Percentiles rank a stretch among this genome's conserved stretches.
Conservation (phyloP, 2,797 vertebrate genomes). For the Schizopygopsis malacanthus region DNA sequence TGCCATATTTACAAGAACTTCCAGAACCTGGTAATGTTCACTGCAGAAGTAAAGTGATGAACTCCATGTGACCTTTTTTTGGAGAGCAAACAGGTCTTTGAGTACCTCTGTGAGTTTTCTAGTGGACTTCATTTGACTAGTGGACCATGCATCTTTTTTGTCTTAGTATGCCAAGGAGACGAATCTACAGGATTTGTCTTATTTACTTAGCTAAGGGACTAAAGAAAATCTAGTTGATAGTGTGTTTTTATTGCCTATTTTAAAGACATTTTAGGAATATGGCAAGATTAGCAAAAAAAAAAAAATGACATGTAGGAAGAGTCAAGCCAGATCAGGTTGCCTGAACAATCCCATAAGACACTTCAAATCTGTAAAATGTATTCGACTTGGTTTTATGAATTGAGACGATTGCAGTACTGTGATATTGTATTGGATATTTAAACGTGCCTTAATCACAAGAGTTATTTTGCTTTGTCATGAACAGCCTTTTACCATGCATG, state of each 20-base stretch:
- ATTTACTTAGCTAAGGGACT: background rate
- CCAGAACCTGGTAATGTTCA: constrained; percentile 3
- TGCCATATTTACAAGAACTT: constrained; percentile 7
- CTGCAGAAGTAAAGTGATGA: background rate
- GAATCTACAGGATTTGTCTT: background rate
- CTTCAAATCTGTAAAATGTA: background rate
- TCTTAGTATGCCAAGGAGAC: background rate
- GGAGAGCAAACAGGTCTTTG: constrained; percentile 16
- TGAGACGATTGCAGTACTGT: constrained; percentile 16
- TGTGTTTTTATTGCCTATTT: background rate
- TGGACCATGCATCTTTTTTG: background rate
- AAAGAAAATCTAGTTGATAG: background rate
- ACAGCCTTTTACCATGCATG: background rate
- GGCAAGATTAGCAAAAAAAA: background rate
- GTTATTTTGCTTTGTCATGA: constrained; percentile 2
- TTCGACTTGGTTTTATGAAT: constrained; percentile 6
- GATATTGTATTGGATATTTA: background rate
- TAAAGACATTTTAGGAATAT: background rate
- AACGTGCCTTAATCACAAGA: constrained; percentile 26
- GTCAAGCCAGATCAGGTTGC: background rate
- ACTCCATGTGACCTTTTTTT: background rate
- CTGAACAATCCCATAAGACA: constrained; percentile 22
- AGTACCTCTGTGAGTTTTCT: background rate
- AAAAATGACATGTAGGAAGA: background rate
- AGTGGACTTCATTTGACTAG: constrained; percentile 1